A percentile compares a stretch with the other conserved stretches of the same genome.
Evolutionary conservation across 2,113 vertebrate genomes (phyloP).

Genomic region (Dromiciops gliroides): DNA sequence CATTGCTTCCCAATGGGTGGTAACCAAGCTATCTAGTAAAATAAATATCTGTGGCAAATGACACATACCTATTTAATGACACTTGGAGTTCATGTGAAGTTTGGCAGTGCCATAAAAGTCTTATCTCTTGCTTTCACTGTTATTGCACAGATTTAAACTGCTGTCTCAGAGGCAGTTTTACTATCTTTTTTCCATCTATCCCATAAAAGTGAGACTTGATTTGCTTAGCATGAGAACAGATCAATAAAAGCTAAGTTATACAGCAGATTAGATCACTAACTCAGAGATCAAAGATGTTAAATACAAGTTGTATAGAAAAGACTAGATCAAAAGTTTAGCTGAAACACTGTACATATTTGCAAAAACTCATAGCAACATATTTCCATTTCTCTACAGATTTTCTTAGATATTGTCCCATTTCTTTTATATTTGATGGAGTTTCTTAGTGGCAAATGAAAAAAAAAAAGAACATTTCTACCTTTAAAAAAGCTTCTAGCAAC

Average conservation of each 20-base stretch:
- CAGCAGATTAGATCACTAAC: slow-evolving; percentile 88
- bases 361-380: slow-evolving; percentile 71
- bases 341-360: slow-evolving; percentile 83
- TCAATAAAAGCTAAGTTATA: slow-evolving; percentile 93
- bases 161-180: slow-evolving; percentile 90
- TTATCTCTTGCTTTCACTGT: slow-evolving; percentile 93
- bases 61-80: slow-evolving; percentile 91
- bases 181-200: slow-evolving; percentile 90
- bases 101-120: slow-evolving; percentile 92
- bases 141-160: slow-evolving; percentile 90
- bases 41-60: slow-evolving; percentile 89
- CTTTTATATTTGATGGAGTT: slow-evolving; percentile 46
- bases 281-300: slow-evolving; percentile 90
- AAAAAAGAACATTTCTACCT: background rate
- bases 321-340: slow-evolving; percentile 87
- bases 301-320: slow-evolving; percentile 84
- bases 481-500: background rate
- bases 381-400: slow-evolving; percentile 49
- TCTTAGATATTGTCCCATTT: slow-evolving; percentile 26
- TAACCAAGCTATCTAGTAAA: slow-evolving; percentile 86
- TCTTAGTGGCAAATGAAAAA: slow-evolving; percentile 37
- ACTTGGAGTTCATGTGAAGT: slow-evolving; percentile 90
- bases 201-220: slow-evolving; percentile 93
- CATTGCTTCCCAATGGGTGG: slow-evolving; percentile 85
- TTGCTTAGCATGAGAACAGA: slow-evolving; percentile 94